Evolutionary conservation across 2,113 vertebrate species (phyloP), one percentile per base, ranked within the genome.

Genomic region (Otus sunia): DNA sequence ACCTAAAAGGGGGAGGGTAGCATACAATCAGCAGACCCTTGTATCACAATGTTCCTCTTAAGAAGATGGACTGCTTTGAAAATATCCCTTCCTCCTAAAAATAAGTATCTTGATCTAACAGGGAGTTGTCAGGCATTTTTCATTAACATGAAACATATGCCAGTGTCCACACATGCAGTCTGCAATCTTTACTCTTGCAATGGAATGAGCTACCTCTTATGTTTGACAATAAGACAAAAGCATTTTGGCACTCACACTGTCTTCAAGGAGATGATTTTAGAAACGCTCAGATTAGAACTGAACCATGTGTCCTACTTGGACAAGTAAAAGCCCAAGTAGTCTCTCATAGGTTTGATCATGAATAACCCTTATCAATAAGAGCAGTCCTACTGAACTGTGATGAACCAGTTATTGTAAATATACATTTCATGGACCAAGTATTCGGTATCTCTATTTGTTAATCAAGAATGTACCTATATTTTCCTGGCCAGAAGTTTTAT

Each of bases 391-490:
- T 17, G 52, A 90, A 67, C 56, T 59, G 19, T 36, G 41, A 49
- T 20, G n/a, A 87, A 76, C 15, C 9, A 21, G 26, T 39, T 91
- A 49, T 3, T 62, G n/a, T 37, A 88, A 74, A 52, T 7, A 62
- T 0, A 2, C 3, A 43, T 67, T 45, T 21, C 47, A 41, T 9
- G 23, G 22, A 30, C 6, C 8, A 30, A 6, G 1, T 30, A 18
- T 37, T 69, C 5, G 0, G 8, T 62, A 53, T 56, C 36, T 79
- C 26, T 71, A 4, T 55, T 59, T 69, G 15, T 66, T 87, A 49
- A 52, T 18, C 36, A 60, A 71, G 62, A 69, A 59, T 37, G 39
- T 64, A 53, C 15, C 47, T 36, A 18, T 11, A 36, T 72, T 84
- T 86, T 73, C 20, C 30, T 53, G 23, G 34, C 8, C 39, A 80